Base-by-base conservation (phyloP, 2,888 invertebrate species). In the Ormyrus pomaceus region DNA sequence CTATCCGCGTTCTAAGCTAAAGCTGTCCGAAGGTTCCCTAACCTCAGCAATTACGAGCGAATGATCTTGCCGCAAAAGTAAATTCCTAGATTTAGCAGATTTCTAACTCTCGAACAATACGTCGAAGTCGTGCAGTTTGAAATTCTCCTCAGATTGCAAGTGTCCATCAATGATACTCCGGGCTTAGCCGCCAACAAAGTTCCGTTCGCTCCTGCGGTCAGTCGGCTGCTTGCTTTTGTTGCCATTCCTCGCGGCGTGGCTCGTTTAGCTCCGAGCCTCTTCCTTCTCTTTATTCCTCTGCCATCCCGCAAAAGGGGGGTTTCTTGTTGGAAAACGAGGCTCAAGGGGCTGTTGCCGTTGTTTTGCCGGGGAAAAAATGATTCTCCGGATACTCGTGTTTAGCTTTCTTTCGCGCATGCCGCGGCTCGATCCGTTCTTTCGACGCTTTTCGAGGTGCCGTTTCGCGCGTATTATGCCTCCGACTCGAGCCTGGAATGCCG, bases 181-280 rank as follows among this genome's bases (percentile, higher is more conserved):
- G 50, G 19, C 48, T 58, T 76, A 77, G 70, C 66, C 56, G 68
- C 68, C 48, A 62, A 55, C 53, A 48, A 69, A 79, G 73, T 74
- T 79, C 73, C 79, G 62, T 74, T 79, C 19, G 46, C 48, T 34
- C 51, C 53, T 76, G 77, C 71, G 77, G 77, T 65, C 64, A 34
- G 51, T 8, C 8, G 9, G 1, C 48, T 11, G n/a, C 19, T 48
- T 66, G 72, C 72, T 78, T 61, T 78, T 78, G 61, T 78, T 78
- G 78, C 68, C 34, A 78, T 78, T 61, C 53, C 73, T 51, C 56
- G 51, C 46, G 73, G 71, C 71, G 50, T 65, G 51, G 58, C 66
- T 68, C 46, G 6, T 51, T 72, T n/a, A 45, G 34, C 51, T 72
- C 62, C 6, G 34, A 34, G 34, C 34, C 62, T 51, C 56, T 34